A percentile compares a stretch with the other conserved stretches of the same genome.
These are phyloP conservation scores for Accipiter minullus DNA, from an alignment of 2,797 vertebrate species.

Conservation along the genomic window DNA sequence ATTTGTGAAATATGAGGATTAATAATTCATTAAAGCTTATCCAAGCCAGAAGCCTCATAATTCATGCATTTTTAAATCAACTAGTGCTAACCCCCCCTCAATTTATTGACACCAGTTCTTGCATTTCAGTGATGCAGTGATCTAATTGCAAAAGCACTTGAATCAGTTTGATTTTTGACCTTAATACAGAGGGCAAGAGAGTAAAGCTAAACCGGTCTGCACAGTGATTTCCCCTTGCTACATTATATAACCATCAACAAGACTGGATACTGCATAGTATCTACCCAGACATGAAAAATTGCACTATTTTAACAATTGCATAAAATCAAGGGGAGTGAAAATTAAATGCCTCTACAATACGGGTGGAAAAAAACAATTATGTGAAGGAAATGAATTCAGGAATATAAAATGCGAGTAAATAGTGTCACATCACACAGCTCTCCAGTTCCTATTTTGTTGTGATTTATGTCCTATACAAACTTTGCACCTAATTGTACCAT, in stretches of 20 bases:
- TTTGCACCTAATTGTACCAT: background rate
- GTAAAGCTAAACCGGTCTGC: background rate
- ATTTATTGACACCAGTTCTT: background rate
- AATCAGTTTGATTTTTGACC: slow-evolving; percentile 16
- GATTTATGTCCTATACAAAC: background rate
- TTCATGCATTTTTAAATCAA: slow-evolving; percentile 47
- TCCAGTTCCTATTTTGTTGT: background rate
- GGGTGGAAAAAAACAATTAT: background rate
- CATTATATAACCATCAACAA: background rate
- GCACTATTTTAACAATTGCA: background rate
- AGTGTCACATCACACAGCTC: background rate
- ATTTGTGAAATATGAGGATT: slow-evolving; percentile 47
- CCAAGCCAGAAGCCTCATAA: background rate
- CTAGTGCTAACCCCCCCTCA: background rate
- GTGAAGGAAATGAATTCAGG: background rate
- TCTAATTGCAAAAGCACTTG: background rate
- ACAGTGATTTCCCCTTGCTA: background rate
- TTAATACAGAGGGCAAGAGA: background rate
- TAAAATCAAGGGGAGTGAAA: background rate
- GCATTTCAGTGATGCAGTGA: background rate
- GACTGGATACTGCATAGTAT: background rate
- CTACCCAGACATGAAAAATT: background rate
- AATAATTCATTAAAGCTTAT: slow-evolving; percentile 54
- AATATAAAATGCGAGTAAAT: background rate
- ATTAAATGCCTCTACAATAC: background rate